These are phyloP conservation scores for Andrena haemorrhoa DNA, from an alignment of 2,888 invertebrate species.

Conservation along the genomic window DNA sequence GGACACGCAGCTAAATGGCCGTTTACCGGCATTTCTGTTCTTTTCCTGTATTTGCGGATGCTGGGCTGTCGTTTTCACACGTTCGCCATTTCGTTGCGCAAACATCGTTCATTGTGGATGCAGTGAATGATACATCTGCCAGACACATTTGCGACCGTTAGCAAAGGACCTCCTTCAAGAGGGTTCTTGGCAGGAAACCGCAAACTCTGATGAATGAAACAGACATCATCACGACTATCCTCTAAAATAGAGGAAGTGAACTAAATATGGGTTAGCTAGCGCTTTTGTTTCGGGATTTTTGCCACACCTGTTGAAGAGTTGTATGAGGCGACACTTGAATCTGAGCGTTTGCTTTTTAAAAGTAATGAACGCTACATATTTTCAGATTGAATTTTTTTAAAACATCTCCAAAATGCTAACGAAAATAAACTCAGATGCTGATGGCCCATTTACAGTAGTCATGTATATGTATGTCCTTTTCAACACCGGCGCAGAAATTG, in stretches of 20 bases:
- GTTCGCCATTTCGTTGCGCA: slow-evolving; percentile 73
- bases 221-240: background rate
- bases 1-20: slow-evolving; percentile 66
- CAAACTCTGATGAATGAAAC: slow-evolving; percentile 24
- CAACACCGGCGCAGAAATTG: too few relatives aligned
- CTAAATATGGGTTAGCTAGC: too few relatives aligned
- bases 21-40: slow-evolving; percentile 54
- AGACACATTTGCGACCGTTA: slow-evolving; percentile 42
- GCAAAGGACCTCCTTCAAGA: slow-evolving; percentile 45
- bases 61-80: slow-evolving; percentile 79
- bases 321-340: too few relatives aligned
- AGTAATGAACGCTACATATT: too few relatives aligned
- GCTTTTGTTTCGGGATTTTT: too few relatives aligned
- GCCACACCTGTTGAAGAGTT: too few relatives aligned
- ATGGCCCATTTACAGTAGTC: too few relatives aligned
- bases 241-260: background rate
- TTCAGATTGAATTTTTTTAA: too few relatives aligned
- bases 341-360: too few relatives aligned
- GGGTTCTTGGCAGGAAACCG: slow-evolving; percentile 17
- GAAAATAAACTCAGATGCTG: too few relatives aligned
- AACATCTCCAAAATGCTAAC: too few relatives aligned
- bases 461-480: too few relatives aligned
- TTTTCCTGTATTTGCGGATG: slow-evolving; percentile 48
- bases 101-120: slow-evolving; percentile 65
- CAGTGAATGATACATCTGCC: slow-evolving; percentile 60